These are phyloP conservation scores for Argyra leucocephala DNA, from an alignment of 2,888 invertebrate species.

Conservation along the genomic window DNA sequence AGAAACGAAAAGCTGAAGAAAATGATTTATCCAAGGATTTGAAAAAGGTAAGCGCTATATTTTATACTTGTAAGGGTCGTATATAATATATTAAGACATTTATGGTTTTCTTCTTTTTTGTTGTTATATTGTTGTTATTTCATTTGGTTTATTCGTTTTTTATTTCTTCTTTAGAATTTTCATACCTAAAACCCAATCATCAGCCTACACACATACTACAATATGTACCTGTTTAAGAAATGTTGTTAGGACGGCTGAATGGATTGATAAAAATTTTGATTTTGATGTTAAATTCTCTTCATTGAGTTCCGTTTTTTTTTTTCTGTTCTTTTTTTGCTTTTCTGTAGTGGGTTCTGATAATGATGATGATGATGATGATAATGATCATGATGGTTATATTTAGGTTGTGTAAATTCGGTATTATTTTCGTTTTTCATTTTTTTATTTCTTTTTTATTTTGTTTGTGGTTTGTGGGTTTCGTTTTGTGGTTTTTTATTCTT, in stretches of 20 bases:
- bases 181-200: no score
- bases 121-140: not conserved
- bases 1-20: slow-evolving; percentile 76
- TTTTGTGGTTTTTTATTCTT: not conserved
- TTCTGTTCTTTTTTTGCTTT: no score
- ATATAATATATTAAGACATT: slow-evolving; percentile 4
- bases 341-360: no score
- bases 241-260: no score
- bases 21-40: slow-evolving; percentile 72
- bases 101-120: not conserved
- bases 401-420: not conserved
- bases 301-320: no score
- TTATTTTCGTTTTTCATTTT: not conserved
- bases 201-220: no score
- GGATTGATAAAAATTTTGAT: no score
- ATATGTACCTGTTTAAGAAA: no score
- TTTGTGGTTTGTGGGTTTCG: not conserved
- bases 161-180: not conserved
- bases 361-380: no score
- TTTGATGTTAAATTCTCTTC: no score
- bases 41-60: slow-evolving; percentile 59
- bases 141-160: not conserved
- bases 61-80: not conserved
- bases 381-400: no score
- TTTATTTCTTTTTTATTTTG: not conserved